Evolutionary conservation across 2,113 vertebrate genomes (phyloP).

Genomic region (Spea bombifrons): DNA sequence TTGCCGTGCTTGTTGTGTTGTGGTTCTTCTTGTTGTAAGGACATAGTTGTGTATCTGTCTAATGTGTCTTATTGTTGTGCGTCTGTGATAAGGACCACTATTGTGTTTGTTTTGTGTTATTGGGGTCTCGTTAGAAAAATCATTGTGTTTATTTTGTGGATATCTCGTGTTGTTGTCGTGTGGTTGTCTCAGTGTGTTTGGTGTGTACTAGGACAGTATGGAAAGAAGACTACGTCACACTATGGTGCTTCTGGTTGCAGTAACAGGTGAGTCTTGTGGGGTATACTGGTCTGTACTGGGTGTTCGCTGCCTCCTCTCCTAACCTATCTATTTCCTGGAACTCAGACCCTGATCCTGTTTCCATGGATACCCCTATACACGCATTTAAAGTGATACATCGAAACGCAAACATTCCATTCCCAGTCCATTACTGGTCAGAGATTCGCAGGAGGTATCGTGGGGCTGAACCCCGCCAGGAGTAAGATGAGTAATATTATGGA

Average conservation of each 20-base stretch:
- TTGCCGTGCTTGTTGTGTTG: not conserved
- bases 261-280: conserved; percentile 19
- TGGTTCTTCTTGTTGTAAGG: not conserved
- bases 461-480: too few species aligned
- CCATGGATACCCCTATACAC: conserved; percentile 20
- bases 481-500: too few species aligned
- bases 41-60: too few species aligned
- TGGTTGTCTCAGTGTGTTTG: conserved; percentile 18
- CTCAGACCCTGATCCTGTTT: conserved; percentile 25
- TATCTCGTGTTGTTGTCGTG: not conserved
- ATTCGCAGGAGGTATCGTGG: too few species aligned
- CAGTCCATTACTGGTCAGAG: too few species aligned
- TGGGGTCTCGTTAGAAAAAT: too few species aligned
- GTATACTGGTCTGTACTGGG: not conserved
- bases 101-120: not conserved
- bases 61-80: too few species aligned
- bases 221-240: not conserved
- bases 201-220: conserved; percentile 20
- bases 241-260: not conserved
- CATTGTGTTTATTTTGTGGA: too few species aligned
- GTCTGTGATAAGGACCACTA: not conserved
- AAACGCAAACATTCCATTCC: too few species aligned
- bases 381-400: not conserved
- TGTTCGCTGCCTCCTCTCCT: not conserved
- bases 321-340: conserved; percentile 36